Evolutionary conservation across 2,888 invertebrate species (phyloP), one percentile per base, ranked within the genome.

Genomic region (Amphipoea oculea): DNA sequence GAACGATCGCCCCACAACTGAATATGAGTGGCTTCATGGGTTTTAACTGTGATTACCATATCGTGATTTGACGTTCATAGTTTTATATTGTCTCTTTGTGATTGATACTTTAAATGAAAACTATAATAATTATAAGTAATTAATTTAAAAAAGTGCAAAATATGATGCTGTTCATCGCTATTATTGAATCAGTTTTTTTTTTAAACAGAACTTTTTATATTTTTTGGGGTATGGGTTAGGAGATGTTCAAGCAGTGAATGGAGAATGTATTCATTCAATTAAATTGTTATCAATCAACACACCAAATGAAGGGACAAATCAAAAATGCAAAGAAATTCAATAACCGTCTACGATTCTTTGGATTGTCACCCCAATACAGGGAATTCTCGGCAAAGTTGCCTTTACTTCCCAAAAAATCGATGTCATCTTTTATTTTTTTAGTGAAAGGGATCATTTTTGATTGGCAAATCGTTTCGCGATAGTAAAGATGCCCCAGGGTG

Each of bases 251-350:
- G 14, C 42, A 63, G 57, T 45, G 14, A 42, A 29, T 0, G 60
- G n/a, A 76, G 57, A 68, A 82, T 71, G 63, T 84, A 83, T 79
- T 87, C 67, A 88, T 83, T 79, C 66, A 81, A 86, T 90, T 89
- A 89, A 88, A 89, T 92, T 91, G 88, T 90, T 90, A 92, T 91
- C 91, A 91, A 91, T 90, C 91, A 93, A 93, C 92, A 93, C 93
- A 92, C 87, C 88, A 89, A 94, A 94, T 92, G 92, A 94, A 94
- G 90, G 93, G 93, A 93, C 92, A 94, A 95, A 95, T 95, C 93
- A 95, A 96, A 95, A 95, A 94, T 94, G 94, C 93, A 94, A 95
- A 96, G 95, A 96, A 95, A 96, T 96, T 96, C 95, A 96, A 96
- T 96, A 96, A 96, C 93, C 93, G 92, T 94, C 93, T 91, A 87